These are phyloP conservation scores for Eidolon helvum DNA, from an alignment of 2,113 vertebrate species.

Conservation along the genomic window DNA sequence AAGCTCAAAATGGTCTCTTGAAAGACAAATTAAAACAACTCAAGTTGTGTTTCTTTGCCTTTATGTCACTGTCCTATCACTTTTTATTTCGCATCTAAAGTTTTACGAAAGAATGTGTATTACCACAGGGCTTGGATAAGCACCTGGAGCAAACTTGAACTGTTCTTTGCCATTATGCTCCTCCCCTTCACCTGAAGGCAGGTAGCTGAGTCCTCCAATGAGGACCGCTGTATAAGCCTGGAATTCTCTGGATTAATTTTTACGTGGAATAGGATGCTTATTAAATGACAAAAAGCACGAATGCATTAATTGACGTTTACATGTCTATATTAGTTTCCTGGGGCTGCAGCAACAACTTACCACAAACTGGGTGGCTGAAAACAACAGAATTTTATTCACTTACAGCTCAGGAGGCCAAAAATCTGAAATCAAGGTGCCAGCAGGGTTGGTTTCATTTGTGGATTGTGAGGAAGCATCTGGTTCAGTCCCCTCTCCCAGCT, in stretches of 20 bases:
- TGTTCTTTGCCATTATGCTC: no score
- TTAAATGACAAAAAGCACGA: not conserved
- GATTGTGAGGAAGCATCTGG: no score
- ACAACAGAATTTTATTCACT: not conserved
- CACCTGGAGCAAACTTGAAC: no score
- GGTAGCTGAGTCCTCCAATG: not conserved
- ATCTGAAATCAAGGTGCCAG: not conserved
- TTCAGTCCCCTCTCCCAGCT: not conserved
- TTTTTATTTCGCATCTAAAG: not conserved
- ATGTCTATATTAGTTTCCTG: not conserved
- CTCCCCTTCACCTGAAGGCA: rapidly evolving
- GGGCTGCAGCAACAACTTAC: not conserved
- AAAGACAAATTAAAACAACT: not conserved
- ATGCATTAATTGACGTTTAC: no score
- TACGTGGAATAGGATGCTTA: not conserved
- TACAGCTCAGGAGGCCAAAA: not conserved
- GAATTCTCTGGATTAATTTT: not conserved
- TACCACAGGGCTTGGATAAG: not conserved
- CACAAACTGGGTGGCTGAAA: not conserved
- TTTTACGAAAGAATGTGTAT: not conserved
- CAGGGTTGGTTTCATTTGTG: not conserved
- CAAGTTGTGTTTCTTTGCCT: not conserved
- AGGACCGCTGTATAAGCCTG: not conserved
- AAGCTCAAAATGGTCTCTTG: not conserved
- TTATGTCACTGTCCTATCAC: rapidly evolving